Evolutionary conservation across 2,888 invertebrate species (phyloP).

Genomic region (Geophilus truncorum): DNA sequence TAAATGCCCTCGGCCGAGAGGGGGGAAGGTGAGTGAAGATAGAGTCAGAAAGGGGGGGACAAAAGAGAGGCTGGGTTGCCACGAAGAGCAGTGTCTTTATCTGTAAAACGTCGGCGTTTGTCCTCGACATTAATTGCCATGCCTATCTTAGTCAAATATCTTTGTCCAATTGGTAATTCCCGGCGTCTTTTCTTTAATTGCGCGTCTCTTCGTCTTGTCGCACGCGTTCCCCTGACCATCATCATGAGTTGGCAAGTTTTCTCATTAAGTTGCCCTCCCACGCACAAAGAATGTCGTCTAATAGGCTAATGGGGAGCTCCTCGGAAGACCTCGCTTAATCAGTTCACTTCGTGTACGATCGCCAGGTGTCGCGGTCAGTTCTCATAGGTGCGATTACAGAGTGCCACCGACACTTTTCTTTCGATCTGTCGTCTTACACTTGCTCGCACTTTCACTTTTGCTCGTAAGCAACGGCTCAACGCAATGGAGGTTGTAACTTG

Average conservation of each 20-base stretch:
- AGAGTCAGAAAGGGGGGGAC: neutral
- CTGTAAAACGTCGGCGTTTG: constrained; percentile 25
- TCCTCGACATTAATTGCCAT: constrained; percentile 14
- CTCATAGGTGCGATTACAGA: constrained; percentile 21
- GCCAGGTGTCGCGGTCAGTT: constrained; percentile 25
- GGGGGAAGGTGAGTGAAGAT: neutral
- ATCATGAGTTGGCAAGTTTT: constrained; percentile 25
- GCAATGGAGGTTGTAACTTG: neutral
- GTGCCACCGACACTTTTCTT: constrained; percentile 19
- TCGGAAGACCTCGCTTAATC: constrained; percentile 2
- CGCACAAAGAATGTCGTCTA: constrained; percentile 22
- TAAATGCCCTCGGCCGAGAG: constrained; percentile 15
- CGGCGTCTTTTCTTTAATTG: constrained; percentile 24
- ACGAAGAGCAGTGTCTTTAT: constrained; percentile 9
- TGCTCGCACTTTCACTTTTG: neutral
- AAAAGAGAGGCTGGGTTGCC: too few relatives aligned
- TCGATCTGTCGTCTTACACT: neutral
- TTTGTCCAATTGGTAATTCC: constrained; percentile 25
- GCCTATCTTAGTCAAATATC: constrained; percentile 25
- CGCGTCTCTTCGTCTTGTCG: constrained; percentile 21
- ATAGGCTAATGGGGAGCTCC: constrained; percentile 27
- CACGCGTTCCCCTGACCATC: constrained; percentile 15
- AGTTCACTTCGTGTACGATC: constrained; percentile 27
- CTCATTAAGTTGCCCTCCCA: constrained; percentile 24
- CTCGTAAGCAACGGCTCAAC: neutral